Percentiles rank a stretch among this genome's conserved stretches.
These are phyloP conservation scores for Sthenelais limicola DNA, from an alignment of 2,888 invertebrate species.

Conservation along the genomic window DNA sequence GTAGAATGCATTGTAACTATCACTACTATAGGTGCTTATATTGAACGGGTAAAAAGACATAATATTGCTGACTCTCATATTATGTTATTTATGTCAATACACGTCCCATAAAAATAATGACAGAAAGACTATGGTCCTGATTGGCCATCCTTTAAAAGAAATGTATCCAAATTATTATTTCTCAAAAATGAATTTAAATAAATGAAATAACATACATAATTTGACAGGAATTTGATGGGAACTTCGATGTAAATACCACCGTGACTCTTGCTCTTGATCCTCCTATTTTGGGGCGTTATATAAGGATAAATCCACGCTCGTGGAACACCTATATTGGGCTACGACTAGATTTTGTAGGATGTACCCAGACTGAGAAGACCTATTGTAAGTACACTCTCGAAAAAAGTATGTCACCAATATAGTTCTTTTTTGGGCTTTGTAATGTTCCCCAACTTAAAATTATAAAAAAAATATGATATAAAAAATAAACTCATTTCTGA, in stretches of 20 bases:
- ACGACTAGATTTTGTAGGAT: conserved; percentile 58
- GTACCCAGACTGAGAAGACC: conserved; percentile 54
- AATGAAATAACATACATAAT: no score
- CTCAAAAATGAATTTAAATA: no score
- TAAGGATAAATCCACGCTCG: conserved; percentile 56
- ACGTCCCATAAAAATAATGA: no score
- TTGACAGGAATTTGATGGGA: conserved; percentile 55
- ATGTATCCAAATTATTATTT: no score
- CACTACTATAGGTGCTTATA: no score
- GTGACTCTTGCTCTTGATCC: conserved; percentile 54
- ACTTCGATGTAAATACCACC: conserved; percentile 53
- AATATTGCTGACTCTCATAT: no score
- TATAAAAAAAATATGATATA: no score
- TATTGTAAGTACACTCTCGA: conserved; percentile 55
- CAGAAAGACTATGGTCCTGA: no score
- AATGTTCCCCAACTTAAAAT: not conserved
- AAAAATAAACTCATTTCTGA: no score
- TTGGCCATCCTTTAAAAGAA: no score
- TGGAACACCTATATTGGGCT: conserved; percentile 58
- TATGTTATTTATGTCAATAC: no score
- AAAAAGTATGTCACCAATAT: not conserved
- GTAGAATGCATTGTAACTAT: not conserved
- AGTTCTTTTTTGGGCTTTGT: not conserved
- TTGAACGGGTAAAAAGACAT: no score
- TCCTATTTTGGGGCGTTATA: conserved; percentile 50